Percentiles rank a stretch among this genome's conserved stretches.
phyloP scores from a whole-genome alignment of 2,113 vertebrate genomes.

The Panthera uncia region DNA sequence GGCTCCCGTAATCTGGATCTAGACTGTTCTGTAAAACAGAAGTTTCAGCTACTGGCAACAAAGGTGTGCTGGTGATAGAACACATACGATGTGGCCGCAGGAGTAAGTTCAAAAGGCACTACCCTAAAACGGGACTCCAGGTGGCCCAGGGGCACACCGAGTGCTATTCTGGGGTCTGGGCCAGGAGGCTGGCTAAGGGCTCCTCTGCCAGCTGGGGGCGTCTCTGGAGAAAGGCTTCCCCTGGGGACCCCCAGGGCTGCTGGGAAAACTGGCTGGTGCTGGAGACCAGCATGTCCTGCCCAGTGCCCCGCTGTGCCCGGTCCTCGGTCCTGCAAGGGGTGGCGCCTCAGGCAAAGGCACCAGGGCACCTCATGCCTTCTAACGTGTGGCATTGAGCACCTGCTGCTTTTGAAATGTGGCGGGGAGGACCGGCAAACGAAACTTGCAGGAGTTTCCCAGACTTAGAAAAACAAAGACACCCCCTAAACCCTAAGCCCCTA shows the following conservation, averaged over 20 bases:
- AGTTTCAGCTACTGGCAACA: background rate
- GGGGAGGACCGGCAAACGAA: too few relatives aligned
- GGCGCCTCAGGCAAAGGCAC: rapidly evolving
- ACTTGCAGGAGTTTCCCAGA: background rate
- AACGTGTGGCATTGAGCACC: background rate
- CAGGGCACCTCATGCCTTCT: background rate
- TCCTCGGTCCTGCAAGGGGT: background rate
- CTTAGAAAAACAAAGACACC: background rate
- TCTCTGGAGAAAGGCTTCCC: background rate
- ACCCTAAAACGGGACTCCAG: background rate
- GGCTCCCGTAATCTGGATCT: background rate
- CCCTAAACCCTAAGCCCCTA: background rate
- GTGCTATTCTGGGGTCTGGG: background rate
- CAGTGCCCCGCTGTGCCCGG: background rate
- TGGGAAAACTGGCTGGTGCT: background rate
- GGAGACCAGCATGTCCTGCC: background rate
- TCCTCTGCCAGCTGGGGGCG: background rate
- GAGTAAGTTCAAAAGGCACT: background rate
- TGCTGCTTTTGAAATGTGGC: background rate
- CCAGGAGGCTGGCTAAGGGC: background rate
- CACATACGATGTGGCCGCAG: rapidly evolving
- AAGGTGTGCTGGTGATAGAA: background rate
- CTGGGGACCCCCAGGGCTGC: rapidly evolving
- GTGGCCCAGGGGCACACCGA: rapidly evolving
- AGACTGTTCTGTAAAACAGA: background rate